Evolutionary conservation across 2,888 invertebrate genomes (phyloP).

Genomic region (Bimastos eiseni): DNA sequence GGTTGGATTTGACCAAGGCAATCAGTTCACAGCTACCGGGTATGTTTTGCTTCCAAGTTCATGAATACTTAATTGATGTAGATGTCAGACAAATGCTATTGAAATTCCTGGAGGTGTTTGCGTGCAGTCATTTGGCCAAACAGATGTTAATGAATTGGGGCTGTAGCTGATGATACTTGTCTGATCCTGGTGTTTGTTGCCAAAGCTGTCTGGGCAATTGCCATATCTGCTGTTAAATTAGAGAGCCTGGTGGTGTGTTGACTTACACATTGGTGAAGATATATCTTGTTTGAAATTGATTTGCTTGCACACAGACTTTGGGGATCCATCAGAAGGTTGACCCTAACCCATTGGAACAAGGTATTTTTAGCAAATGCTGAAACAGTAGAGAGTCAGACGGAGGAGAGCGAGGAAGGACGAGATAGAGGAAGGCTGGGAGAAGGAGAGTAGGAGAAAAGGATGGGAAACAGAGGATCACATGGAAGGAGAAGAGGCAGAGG

Average conservation of each 20-base stretch:
- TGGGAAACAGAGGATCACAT: too few relatives aligned
- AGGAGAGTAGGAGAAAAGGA: too few relatives aligned
- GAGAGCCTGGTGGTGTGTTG: neutral
- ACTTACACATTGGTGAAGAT: neutral
- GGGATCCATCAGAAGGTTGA: neutral
- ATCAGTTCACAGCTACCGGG: slow-evolving; percentile 57
- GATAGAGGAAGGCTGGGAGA: neutral
- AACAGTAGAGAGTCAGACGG: neutral
- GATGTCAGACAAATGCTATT: neutral
- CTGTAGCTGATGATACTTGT: neutral
- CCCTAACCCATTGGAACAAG: neutral
- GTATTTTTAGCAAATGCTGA: neutral
- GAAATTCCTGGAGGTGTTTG: neutral
- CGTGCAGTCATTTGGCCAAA: neutral
- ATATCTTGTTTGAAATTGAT: neutral
- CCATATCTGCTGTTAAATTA: slow-evolving; percentile 13
- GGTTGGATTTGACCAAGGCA: slow-evolving; percentile 56
- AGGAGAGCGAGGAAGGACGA: neutral
- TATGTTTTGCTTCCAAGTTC: slow-evolving; percentile 40
- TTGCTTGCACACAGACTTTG: neutral
- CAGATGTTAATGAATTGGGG: neutral
- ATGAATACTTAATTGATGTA: neutral
- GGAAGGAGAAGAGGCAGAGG: too few relatives aligned
- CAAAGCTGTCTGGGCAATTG: neutral
- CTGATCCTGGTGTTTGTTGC: neutral